Conservation (phyloP, 2,888 invertebrate genomes). For the Tupiocoris notatus region DNA sequence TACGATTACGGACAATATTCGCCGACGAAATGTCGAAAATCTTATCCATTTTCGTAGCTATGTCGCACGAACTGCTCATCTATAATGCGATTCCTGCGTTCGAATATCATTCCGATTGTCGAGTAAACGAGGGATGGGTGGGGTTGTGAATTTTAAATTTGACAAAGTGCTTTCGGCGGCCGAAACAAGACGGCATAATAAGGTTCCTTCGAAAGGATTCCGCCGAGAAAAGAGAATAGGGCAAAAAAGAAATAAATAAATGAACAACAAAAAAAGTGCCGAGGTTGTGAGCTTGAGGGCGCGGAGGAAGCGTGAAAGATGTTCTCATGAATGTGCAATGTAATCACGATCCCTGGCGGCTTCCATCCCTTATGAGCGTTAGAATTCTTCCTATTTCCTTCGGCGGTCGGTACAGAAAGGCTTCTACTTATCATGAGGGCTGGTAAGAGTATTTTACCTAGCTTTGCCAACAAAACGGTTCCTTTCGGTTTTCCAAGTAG, state of each 20-base stretch:
- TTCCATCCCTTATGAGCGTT: slow-evolving; percentile 9
- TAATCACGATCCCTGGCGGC: slow-evolving; percentile 20
- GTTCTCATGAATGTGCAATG: slow-evolving; percentile 34
- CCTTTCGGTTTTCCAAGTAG: too few relatives aligned
- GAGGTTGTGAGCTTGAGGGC: background rate
- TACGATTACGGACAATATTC: too few relatives aligned
- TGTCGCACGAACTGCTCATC: too few relatives aligned
- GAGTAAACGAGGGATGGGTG: too few relatives aligned
- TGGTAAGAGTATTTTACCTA: too few relatives aligned
- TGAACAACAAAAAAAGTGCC: background rate
- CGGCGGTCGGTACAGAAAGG: background rate
- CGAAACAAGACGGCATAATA: background rate
- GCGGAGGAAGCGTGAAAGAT: slow-evolving; percentile 6
- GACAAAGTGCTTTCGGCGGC: background rate
- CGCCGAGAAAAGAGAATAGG: background rate
- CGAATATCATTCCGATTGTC: too few relatives aligned
- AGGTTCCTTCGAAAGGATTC: background rate
- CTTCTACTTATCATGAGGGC: background rate
- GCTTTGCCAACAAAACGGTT: too few relatives aligned
- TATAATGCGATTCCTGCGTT: too few relatives aligned
- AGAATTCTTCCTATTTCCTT: slow-evolving; percentile 8
- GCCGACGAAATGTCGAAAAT: too few relatives aligned
- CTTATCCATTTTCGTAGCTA: too few relatives aligned
- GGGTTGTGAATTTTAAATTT: background rate
- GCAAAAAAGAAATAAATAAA: background rate